Percentiles rank a stretch among this genome's conserved stretches.
Evolutionary conservation across 2,113 vertebrate genomes (phyloP).

Genomic region (Vidua chalybeata): DNA sequence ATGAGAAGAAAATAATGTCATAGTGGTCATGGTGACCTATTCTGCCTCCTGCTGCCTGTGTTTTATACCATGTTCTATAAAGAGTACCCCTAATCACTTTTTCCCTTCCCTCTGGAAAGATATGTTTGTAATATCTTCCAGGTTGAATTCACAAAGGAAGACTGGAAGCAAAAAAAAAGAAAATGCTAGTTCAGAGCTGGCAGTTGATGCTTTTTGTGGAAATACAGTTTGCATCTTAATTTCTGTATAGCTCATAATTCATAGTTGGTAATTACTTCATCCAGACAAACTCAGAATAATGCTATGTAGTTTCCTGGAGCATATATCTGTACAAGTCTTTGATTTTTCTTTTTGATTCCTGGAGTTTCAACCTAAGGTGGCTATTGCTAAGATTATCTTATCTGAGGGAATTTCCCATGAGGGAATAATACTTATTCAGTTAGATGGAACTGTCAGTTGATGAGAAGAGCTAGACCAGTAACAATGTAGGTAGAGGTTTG

Average conservation of each 20-base stretch:
- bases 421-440: neutral
- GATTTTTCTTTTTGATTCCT: neutral
- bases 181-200: neutral
- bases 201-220: neutral
- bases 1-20: neutral
- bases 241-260: neutral
- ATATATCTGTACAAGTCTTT: neutral
- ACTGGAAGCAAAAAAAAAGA: neutral
- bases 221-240: neutral
- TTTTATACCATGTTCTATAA: neutral
- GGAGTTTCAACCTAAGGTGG: neutral
- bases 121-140: neutral
- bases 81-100: neutral
- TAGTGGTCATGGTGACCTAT: neutral
- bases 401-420: neutral
- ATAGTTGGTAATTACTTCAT: neutral
- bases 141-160: neutral
- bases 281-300: neutral
- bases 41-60: neutral
- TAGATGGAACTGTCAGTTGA: neutral
- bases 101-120: neutral
- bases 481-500: neutral
- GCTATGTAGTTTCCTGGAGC: neutral
- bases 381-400: neutral
- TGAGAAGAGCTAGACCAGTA: neutral